Base-by-base conservation (phyloP, 2,888 invertebrate genomes). In the Rhagonycha fulva region DNA sequence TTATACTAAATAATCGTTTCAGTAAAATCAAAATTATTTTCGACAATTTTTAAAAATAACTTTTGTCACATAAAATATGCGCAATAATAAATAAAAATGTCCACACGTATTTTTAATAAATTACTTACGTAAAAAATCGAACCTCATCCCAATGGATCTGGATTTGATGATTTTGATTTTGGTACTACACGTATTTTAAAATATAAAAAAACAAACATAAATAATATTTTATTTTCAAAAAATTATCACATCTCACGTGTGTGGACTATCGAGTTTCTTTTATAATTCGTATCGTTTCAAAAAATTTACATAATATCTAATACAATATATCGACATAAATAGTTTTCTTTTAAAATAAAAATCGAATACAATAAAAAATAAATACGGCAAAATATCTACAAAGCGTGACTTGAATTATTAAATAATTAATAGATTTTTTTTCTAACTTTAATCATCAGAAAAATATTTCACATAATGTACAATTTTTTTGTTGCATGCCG, bases 271-370 rank as follows among this genome's bases (percentile, higher is more conserved):
- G 78, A 74, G 69, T 78, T 78, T 76, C 19, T 81, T 82, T 47
- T 47, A 66, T 66, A 82, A 82, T 82, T 82, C 82, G 82, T 82
- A 80, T 82, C 81, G 80, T 82, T 82, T 81, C 80, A 77, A 77
- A 80, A 77, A 80, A 80, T 79, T 77, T 77, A 74, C 71, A 74
- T 69, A 61, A 74, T 69, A 61, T 30, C 68, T 77, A 77, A 77
- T 69, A 74, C 73, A 68, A 76, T 67, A 71, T 74, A 60, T 47
- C 28, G 67, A 66, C 62, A 73, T 19, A 63, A 61, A 63, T 61
- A 14, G 47, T 61, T 62, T 32, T 14, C 47, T 47, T 47, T 47
- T 9, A 47, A 47, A 47, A 47, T 30, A 70, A 67, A 9, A 60
- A 62, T 75, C 77, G 77, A 73, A 77, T 77, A 77, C 77, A 75